Evolutionary conservation across 2,113 vertebrate species (phyloP).

Genomic region (Ptychochromis oligacanthus): DNA sequence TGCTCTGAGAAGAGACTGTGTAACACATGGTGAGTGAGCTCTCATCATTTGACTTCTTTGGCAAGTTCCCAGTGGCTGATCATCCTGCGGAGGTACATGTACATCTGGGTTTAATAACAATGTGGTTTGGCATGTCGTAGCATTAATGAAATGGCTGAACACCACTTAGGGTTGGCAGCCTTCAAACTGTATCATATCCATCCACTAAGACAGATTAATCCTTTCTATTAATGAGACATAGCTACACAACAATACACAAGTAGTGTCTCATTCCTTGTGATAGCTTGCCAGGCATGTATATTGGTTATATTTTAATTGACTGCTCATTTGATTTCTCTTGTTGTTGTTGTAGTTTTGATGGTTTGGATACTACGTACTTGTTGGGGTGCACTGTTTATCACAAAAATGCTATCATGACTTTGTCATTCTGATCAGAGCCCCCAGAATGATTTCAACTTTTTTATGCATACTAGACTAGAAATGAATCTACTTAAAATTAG

Average conservation of each 20-base stretch:
- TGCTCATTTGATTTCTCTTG: background rate
- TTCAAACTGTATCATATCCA: background rate
- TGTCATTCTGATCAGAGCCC: too few species aligned
- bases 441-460: too few species aligned
- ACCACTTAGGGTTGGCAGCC: slow-evolving; percentile 11
- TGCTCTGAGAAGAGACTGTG: background rate
- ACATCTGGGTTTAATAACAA: slow-evolving; percentile 6
- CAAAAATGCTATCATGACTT: too few species aligned
- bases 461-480: too few species aligned
- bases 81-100: background rate
- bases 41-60: background rate
- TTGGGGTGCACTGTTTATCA: background rate
- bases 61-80: background rate
- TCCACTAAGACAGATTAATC: slow-evolving; percentile 14
- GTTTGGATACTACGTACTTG: background rate
- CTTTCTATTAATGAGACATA: slow-evolving; percentile 2
- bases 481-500: too few species aligned
- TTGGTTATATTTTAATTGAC: background rate
- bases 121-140: background rate
- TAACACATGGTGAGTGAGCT: background rate
- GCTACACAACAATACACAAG: slow-evolving; percentile 5
- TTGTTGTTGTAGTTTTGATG: background rate
- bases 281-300: background rate
- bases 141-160: slow-evolving; percentile 23
- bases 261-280: background rate